Evolutionary conservation across 2,113 vertebrate species (phyloP).

Genomic region (Struthio camelus): DNA sequence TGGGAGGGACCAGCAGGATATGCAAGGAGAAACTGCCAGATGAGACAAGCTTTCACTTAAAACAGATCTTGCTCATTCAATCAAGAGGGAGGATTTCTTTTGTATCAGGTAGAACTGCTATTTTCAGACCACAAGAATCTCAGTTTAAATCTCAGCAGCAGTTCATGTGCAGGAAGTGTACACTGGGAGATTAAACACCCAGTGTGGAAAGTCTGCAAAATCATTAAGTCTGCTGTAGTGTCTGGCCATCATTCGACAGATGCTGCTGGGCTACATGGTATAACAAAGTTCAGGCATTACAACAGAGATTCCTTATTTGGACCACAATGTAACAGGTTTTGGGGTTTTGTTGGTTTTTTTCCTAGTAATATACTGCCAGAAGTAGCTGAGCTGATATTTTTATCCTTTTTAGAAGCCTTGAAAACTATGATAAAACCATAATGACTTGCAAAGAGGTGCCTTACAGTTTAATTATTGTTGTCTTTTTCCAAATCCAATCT

Average conservation of each 20-base stretch:
- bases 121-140: not conserved
- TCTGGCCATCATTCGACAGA: not conserved
- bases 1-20: not conserved
- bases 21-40: constrained; percentile 10
- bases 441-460: not conserved
- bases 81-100: not conserved
- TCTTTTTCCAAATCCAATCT: not conserved
- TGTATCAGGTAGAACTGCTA: not conserved
- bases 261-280: not conserved
- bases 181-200: not conserved
- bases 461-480: not conserved
- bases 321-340: not conserved
- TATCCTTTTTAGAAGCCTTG: not conserved
- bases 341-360: not conserved
- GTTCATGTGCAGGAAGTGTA: not conserved
- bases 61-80: not conserved
- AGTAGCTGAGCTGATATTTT: constrained; percentile 29
- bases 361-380: not conserved
- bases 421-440: not conserved
- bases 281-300: constrained; percentile 13
- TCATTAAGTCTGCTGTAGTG: not conserved
- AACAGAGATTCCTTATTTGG: not conserved
- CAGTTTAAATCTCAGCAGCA: not conserved
- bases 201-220: not conserved
- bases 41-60: not conserved